phyloP scores from a whole-genome alignment of 1,140 invertebrate species.

The Idris sp. region DNA sequence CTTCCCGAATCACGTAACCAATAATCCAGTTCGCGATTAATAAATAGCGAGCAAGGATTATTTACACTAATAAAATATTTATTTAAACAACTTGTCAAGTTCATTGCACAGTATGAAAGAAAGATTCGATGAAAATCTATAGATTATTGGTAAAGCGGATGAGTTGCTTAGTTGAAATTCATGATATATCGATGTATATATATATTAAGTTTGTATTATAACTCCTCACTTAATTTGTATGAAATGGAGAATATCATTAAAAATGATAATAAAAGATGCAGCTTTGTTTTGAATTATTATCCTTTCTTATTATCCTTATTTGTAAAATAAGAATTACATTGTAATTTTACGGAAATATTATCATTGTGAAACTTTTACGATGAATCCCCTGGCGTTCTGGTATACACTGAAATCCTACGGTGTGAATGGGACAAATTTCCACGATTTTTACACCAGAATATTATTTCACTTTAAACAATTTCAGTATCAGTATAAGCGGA shows the following conservation, averaged over 20 bases:
- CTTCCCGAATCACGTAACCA: slow-evolving; percentile 56
- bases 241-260: slow-evolving; percentile 77
- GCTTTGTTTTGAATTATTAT: no score
- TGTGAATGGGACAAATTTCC: no score
- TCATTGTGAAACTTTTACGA: no score
- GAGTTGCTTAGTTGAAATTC: slow-evolving; percentile 71
- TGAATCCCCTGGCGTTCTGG: no score
- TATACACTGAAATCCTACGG: no score
- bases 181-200: slow-evolving; percentile 77
- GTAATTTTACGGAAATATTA: no score
- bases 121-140: slow-evolving; percentile 65
- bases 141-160: slow-evolving; percentile 70
- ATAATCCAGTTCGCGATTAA: slow-evolving; percentile 37
- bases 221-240: slow-evolving; percentile 77
- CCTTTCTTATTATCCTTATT: no score
- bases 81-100: slow-evolving; percentile 74
- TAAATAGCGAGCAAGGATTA: slow-evolving; percentile 54
- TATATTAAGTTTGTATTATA: slow-evolving; percentile 78
- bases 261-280: slow-evolving; percentile 71
- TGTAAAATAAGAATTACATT: no score
- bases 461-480: no score
- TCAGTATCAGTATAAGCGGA: no score
- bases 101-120: slow-evolving; percentile 68
- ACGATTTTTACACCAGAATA: no score
- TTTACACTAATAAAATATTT: slow-evolving; percentile 68